Conservation (phyloP, 2,797 vertebrate genomes). For the Mastacembelus armatus region DNA sequence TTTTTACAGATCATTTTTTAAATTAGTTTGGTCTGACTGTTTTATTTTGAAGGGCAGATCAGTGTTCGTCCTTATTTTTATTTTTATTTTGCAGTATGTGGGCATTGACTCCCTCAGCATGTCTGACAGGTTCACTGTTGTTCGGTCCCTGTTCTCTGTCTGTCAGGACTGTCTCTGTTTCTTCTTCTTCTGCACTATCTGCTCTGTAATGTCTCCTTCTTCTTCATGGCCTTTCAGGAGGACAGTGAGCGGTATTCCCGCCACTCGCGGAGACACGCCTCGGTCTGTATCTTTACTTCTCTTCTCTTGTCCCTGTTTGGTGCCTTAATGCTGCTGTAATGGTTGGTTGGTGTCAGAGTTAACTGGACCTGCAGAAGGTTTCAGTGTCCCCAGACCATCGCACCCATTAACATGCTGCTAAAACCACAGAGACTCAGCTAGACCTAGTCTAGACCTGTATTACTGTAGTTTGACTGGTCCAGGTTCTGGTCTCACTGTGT, state of each 20-base stretch:
- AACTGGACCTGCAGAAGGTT: no score
- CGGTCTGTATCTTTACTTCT: conserved; percentile 88
- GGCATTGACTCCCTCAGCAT: neutral
- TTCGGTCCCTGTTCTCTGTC: neutral
- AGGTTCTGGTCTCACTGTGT: neutral
- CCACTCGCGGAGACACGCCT: conserved; percentile 88
- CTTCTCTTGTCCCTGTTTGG: neutral
- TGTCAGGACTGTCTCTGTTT: neutral
- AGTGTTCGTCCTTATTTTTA: neutral
- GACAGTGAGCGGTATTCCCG: conserved; percentile 93
- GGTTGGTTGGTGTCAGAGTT: no score
- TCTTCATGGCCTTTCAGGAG: conserved; percentile 86
- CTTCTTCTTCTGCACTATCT: neutral
- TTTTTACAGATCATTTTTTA: neutral
- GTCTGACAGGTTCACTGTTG: neutral
- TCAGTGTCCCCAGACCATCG: no score
- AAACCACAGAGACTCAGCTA: no score
- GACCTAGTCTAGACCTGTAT: no score
- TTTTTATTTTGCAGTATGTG: no score
- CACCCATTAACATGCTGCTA: no score
- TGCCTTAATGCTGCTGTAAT: no score
- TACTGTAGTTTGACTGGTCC: no score
- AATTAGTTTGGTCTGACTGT: neutral
- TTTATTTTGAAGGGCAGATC: neutral
- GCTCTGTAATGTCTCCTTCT: conserved; percentile 33